phyloP scores from a whole-genome alignment of 2,888 invertebrate species.

The Drosophila tripunctata region DNA sequence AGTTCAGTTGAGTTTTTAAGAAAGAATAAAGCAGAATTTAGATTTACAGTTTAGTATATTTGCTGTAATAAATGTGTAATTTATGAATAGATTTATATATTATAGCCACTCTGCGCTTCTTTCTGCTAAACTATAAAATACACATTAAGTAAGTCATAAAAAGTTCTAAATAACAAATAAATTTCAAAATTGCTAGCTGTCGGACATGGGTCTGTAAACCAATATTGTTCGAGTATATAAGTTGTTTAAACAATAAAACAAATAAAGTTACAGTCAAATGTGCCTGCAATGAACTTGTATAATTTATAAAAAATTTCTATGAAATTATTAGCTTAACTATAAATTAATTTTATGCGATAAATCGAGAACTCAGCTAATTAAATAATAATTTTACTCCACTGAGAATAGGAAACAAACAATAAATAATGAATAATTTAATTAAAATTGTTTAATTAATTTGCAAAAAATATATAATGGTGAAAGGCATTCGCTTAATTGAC shows the following conservation, averaged over 20 bases:
- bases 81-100: constrained; percentile 46
- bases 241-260: constrained; percentile 22
- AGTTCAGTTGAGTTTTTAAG: neutral
- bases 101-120: constrained; percentile 25
- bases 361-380: too few species aligned
- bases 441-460: too few species aligned
- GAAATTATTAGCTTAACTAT: too few species aligned
- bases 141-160: constrained; percentile 49
- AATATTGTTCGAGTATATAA: constrained; percentile 22
- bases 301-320: neutral
- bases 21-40: neutral
- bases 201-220: constrained; percentile 25
- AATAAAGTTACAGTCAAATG: neutral
- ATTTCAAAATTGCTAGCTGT: constrained; percentile 13
- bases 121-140: constrained; percentile 14
- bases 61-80: constrained; percentile 29
- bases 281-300: too few species aligned
- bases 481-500: constrained; percentile 51
- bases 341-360: too few species aligned
- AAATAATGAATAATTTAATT: too few species aligned
- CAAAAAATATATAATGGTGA: constrained; percentile 33
- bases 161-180: constrained; percentile 28
- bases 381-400: too few species aligned
- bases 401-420: too few species aligned
- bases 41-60: constrained; percentile 13